These are phyloP conservation scores for Thymelicus lineola DNA, from an alignment of 2,888 invertebrate species.

Conservation along the genomic window DNA sequence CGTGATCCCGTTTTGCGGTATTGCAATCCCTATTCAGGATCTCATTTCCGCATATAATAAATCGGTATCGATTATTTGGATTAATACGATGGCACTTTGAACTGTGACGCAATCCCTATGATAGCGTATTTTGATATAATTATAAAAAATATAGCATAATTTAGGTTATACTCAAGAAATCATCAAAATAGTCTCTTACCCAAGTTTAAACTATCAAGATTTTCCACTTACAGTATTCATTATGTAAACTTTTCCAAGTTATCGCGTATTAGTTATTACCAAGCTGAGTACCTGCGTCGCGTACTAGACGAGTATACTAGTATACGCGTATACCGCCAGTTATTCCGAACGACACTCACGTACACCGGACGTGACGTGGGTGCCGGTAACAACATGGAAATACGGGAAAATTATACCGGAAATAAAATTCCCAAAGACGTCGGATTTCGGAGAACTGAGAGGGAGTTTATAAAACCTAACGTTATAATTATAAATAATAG, in stretches of 20 bases:
- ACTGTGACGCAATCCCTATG: too few relatives aligned
- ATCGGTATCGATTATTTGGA: too few relatives aligned
- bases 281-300: not conserved
- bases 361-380: slow-evolving; percentile 35
- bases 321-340: not conserved
- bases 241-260: not conserved
- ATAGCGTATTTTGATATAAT: too few relatives aligned
- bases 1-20: too few relatives aligned
- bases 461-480: slow-evolving; percentile 2
- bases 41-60: too few relatives aligned
- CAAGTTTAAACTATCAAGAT: too few relatives aligned
- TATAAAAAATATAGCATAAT: too few relatives aligned
- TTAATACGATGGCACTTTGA: too few relatives aligned
- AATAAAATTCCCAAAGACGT: slow-evolving; percentile 44
- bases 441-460: slow-evolving; percentile 18
- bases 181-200: too few relatives aligned
- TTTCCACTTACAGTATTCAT: not conserved
- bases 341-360: slow-evolving; percentile 27
- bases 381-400: slow-evolving; percentile 48
- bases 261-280: not conserved
- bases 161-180: too few relatives aligned
- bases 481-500: too few relatives aligned
- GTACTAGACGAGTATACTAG: not conserved
- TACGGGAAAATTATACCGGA: slow-evolving; percentile 49
- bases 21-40: too few relatives aligned